Base-by-base conservation (phyloP, 2,797 vertebrate species). In the Phyllotis vaccarum region DNA sequence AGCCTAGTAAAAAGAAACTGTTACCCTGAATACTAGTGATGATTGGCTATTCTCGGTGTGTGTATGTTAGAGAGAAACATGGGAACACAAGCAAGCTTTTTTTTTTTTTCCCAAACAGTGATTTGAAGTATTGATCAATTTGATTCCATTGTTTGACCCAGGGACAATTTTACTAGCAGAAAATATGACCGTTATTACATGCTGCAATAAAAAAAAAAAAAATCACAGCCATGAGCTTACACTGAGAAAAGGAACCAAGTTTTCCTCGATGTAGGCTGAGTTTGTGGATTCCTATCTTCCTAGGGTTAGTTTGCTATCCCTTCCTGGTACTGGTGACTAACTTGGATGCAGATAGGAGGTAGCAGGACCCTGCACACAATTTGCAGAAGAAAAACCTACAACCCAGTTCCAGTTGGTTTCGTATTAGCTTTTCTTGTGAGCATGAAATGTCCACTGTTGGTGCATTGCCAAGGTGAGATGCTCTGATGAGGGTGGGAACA, bases 141-240 rank as follows among this genome's bases (percentile, higher is more conserved):
- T 97, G 94, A 97, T 96, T 97, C 94, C 78, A 95, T 97, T 97
- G 96, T 97, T 29, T 94, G 96, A 98, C 92, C 95, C 70, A 92
- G 88, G 82, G 93, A 97, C 96, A 92, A 95, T 96, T 98, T 97
- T 96, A 97, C 93, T 94, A 94, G 97, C 92, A 89, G 96, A 89
- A 97, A 97, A 97, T 97, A 98, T 43, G 94, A 92, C 70, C 0
- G 0, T 95, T 95, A 56, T 93, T 97, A 87, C 93, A 90, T 58
- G 16, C 86, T 81, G 86, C 86, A 89, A 89, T 97, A 72, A 86
- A 86, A 96, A 97, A 96, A 90, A n/a, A 82, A 58, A 96, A 97
- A 96, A 90, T 83, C 95, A 66, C 81, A 89, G 80, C 52, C 86
- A 0, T 29, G 86, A 85, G 70, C 54, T 10, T 85, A 66, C 66